Evolutionary conservation across 2,113 vertebrate species (phyloP).

Genomic region (Corythoichthys haematopterus): DNA sequence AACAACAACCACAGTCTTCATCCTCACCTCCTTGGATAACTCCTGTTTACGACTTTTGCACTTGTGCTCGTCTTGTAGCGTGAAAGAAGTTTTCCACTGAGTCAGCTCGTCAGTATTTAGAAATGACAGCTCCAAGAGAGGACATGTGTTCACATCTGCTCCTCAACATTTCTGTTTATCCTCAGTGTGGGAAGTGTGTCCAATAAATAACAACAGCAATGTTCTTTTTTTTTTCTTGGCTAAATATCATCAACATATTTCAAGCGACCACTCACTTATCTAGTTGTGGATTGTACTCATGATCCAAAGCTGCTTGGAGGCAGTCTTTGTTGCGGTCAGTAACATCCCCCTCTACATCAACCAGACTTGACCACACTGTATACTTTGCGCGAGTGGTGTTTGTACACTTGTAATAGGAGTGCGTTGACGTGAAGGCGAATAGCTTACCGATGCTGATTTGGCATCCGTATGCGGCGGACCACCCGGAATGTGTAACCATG

Average conservation of each 20-base stretch:
- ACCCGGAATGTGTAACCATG: conserved; percentile 52
- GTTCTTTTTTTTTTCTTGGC: not conserved
- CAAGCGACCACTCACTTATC: not conserved
- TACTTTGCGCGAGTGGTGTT: conserved; percentile 40
- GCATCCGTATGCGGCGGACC: conserved; percentile 48
- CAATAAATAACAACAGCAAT: not conserved
- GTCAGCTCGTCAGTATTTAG: conserved; percentile 34
- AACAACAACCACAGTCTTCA: conserved; percentile 47
- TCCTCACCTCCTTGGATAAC: not conserved
- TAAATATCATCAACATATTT: not conserved
- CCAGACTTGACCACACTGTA: conserved; percentile 23
- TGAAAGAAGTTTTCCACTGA: conserved; percentile 38
- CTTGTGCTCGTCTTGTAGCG: conserved; percentile 29
- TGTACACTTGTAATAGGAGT: conserved; percentile 40
- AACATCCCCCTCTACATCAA: conserved; percentile 15
- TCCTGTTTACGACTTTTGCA: conserved; percentile 39
- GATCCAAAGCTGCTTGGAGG: not conserved
- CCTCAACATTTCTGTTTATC: conserved; percentile 55
- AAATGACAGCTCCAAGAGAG: conserved; percentile 18
- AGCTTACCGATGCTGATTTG: conserved; percentile 49
- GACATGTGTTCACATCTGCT: conserved; percentile 36
- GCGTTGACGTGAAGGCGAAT: conserved; percentile 9
- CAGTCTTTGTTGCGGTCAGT: conserved; percentile 25
- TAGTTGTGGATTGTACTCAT: not conserved
- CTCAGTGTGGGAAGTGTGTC: not conserved